Evolutionary conservation across 2,113 vertebrate genomes (phyloP).

Genomic region (Alosa alosa): DNA sequence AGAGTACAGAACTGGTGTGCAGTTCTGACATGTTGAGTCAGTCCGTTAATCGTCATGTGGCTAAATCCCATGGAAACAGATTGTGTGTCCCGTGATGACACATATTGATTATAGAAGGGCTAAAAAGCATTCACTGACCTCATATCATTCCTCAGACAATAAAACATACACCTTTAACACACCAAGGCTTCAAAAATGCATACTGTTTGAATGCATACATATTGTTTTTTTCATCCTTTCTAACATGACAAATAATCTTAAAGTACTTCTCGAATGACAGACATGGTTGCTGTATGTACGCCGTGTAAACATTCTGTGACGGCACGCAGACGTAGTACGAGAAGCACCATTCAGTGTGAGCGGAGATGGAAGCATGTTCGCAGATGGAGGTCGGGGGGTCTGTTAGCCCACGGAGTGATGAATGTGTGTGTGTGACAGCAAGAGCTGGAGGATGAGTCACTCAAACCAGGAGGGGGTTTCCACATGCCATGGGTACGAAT

Average conservation of each 20-base stretch:
- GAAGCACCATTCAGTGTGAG: not conserved
- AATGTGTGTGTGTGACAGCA: constrained; percentile 46
- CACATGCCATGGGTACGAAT: constrained; percentile 47
- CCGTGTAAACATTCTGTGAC: not conserved
- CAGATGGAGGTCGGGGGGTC: constrained; percentile 26
- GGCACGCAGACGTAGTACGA: not conserved
- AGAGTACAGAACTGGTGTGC: no score
- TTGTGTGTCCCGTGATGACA: no score
- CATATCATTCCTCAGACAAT: no score
- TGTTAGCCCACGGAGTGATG: constrained; percentile 48
- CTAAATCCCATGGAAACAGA: no score
- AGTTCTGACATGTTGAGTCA: no score
- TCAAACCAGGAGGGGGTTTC: constrained; percentile 57
- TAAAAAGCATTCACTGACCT: no score
- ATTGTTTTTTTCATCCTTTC: not conserved
- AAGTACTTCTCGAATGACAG: constrained; percentile 15
- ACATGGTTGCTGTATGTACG: not conserved
- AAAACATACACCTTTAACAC: no score
- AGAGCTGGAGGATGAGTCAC: constrained; percentile 52
- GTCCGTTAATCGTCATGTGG: no score
- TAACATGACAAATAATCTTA: not conserved
- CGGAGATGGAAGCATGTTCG: constrained; percentile 8
- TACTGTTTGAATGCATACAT: not conserved
- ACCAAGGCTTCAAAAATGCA: no score
- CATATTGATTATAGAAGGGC: no score